Evolutionary conservation across 2,113 vertebrate species (phyloP), one percentile per base, ranked within the genome.

Genomic region (Prietella phreatophila): DNA sequence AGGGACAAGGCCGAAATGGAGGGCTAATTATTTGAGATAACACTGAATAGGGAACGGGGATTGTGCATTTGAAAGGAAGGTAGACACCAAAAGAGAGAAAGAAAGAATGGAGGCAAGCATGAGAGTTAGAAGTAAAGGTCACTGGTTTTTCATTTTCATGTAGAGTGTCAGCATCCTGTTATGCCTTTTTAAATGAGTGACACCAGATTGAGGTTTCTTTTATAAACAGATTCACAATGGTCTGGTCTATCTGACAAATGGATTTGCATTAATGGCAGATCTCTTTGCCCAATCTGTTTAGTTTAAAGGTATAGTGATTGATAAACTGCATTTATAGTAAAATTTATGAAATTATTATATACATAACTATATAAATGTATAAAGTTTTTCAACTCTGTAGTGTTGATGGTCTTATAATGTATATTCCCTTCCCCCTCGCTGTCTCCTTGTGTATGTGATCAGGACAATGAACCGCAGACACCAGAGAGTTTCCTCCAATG

Each of bases 1-100:
- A 86, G 96, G 95, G 96, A 96, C 80, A 71, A 11, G 61, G 94
- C 94, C 94, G 95, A 95, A 96, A 96, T 95, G 92, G 86, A 93
- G 92, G 95, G 95, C 96, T 97, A 97, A 97, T 97, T 97, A 97
- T 97, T 95, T 96, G 95, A 96, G 96, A 97, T 97, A 96, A 97
- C 95, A 95, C 27, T 92, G 91, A 95, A 95, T 95, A 93, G 95
- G 95, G 94, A 94, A 94, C 94, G 88, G 87, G 89, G 94, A 93
- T 91, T 85, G 92, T 86, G 92, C 93, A 91, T 94, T 92, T 92
- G 94, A 95, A 95, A 95, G 93, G 87, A 95, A 95, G 78, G 81
- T 71, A 73, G 76, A 86, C 81, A 86, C 87, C 69, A 82, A 80
- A 86, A 85, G 85, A 91, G 81, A 85, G 67, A 33, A 55, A 82